Base-by-base conservation (phyloP, 2,113 vertebrate genomes). In the Aythya baeri region DNA sequence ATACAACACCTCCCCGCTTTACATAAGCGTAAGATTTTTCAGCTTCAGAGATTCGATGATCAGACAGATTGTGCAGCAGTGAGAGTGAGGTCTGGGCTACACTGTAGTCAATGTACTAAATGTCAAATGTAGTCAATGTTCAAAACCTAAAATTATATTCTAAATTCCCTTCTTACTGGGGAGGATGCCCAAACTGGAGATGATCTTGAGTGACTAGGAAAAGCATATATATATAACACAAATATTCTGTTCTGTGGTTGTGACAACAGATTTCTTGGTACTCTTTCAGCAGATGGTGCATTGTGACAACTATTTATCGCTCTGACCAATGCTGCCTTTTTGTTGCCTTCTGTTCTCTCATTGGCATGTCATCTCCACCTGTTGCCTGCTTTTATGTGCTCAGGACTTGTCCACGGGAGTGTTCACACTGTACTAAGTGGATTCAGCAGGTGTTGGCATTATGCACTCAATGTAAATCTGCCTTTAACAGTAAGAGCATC, bases 401-500 rank as follows among this genome's bases (percentile, higher is more conserved):
- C 72, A 34, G 17, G 34, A 68, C 58, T 87, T 62, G 32, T 52
- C 52, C 59, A 13, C 2, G 4, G 71, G 36, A 68, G 17, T 2
- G 4, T 34, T 88, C 58, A 11, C 1, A 2, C 14, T 11, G 8
- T 22, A 65, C 6, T 1, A 22, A 13, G 7, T 22, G 7, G 21
- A 50, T 76, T 71, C 83, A 72, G 57, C 29, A 61, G 50, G 20
- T 31, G 12, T 57, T 65, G 21, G 11, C 2, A 0, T 46, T 81
- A 52, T 1, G 2, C 3, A 0, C 31, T 59, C 29, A 3, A 21
- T 20, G 29, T 66, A 78, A 78, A 82, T 52, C 46, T 66, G 27
- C 29, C 29, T 77, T 62, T 1, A 0, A 29, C 16, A 41, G 7
- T n/a, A 68, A 79, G 13, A 41, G 15, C 0, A 0, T 76, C 43